Evolutionary conservation across 35 echinoderm and acorn worm genomes (phyloP).

Genomic region (Acanthaster planci): DNA sequence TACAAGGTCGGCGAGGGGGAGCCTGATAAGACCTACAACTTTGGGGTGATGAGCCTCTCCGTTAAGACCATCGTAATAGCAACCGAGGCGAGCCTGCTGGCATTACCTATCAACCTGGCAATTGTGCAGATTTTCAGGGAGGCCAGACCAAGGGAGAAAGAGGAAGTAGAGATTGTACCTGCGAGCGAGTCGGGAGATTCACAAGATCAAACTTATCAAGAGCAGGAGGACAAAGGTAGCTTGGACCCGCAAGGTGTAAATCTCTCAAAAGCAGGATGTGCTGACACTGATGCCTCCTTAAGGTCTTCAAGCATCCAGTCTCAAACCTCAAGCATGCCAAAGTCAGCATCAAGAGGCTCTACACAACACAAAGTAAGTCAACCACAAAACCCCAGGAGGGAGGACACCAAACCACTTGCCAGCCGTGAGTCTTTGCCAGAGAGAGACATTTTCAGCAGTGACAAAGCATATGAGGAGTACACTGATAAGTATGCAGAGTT

Average conservation of each 20-base stretch:
- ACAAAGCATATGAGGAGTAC: conserved; percentile 10
- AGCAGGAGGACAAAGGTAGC: background rate
- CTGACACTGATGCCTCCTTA: background rate
- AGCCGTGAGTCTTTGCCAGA: background rate
- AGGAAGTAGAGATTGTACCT: conserved; percentile 28
- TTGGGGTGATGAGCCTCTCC: conserved; percentile 69
- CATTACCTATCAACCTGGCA: conserved; percentile 62
- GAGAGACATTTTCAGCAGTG: background rate
- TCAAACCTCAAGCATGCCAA: background rate
- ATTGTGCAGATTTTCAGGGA: conserved; percentile 74
- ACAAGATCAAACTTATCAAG: background rate
- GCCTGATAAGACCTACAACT: conserved; percentile 35
- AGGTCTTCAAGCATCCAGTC: background rate
- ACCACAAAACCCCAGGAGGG: no score
- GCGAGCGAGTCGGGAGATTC: background rate
- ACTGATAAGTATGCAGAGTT: conserved; percentile 4
- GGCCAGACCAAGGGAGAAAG: conserved; percentile 10
- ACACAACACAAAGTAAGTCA: no score
- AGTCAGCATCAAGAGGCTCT: no score
- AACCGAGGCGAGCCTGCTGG: conserved; percentile 68
- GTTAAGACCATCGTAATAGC: conserved; percentile 69
- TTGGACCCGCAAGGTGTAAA: background rate
- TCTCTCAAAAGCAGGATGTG: background rate
- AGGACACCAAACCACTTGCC: background rate
- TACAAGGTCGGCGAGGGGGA: conserved; percentile 61